These are phyloP conservation scores for Nothobranchius kuhntae DNA, from an alignment of 2,113 vertebrate species.

Conservation along the genomic window DNA sequence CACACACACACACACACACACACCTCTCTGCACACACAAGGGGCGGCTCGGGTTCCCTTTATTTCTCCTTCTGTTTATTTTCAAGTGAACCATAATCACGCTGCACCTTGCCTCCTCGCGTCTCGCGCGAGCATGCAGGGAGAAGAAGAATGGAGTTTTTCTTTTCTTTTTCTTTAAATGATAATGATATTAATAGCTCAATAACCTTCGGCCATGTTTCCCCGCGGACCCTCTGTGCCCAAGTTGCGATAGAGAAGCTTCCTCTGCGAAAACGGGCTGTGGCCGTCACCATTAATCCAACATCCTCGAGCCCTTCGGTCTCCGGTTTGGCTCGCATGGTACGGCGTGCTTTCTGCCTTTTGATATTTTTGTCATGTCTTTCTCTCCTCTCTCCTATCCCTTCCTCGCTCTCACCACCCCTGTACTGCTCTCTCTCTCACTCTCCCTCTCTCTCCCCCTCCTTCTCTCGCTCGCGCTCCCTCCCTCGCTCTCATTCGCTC, in stretches of 20 bases:
- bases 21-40: conserved; percentile 67
- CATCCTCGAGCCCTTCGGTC: conserved; percentile 92
- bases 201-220: conserved; percentile 99
- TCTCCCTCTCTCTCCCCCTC: conserved; percentile 62
- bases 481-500: conserved; percentile 80
- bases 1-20: too few relatives aligned
- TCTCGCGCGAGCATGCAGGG: conserved; percentile 59
- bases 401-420: conserved; percentile 79
- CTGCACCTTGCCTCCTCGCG: conserved; percentile 72
- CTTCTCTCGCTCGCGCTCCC: conserved; percentile 72
- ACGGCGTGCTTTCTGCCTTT: conserved; percentile 93
- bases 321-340: conserved; percentile 95
- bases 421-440: conserved; percentile 57
- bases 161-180: too few relatives aligned
- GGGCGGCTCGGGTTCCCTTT: conserved; percentile 76
- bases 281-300: conserved; percentile 91
- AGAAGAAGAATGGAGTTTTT: conserved; percentile 28
- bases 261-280: conserved; percentile 87
- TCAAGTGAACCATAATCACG: conserved; percentile 80
- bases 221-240: conserved; percentile 93
- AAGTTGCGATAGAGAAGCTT: conserved; percentile 94
- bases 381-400: conserved; percentile 82
- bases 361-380: conserved; percentile 85
- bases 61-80: background rate
- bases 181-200: conserved; percentile 73